Conservation (phyloP, 2,113 vertebrate species). For the Xenus cinereus region DNA sequence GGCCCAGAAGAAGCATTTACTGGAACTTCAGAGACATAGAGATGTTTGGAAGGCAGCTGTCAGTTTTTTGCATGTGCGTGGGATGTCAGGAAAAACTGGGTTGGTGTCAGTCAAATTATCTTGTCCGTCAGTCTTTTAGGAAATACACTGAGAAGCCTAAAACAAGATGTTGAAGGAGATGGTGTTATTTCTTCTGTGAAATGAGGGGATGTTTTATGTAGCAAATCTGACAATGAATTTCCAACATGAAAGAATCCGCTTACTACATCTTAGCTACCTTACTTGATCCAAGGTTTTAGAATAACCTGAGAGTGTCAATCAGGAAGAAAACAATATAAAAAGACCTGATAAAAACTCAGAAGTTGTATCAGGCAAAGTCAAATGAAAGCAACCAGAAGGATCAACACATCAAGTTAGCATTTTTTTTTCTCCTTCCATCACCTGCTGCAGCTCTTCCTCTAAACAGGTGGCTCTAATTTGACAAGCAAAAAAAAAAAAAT, state of each 20-base stretch:
- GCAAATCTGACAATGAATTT: conserved; percentile 58
- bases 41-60: conserved; percentile 1
- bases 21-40: neutral
- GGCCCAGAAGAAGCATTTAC: neutral
- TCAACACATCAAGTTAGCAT: neutral
- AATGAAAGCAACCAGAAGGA: conserved; percentile 12
- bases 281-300: conserved; percentile 61
- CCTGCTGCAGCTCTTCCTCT: neutral
- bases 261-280: conserved; percentile 42
- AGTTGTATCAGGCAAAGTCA: conserved; percentile 17
- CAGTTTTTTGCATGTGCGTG: neutral
- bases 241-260: conserved; percentile 43
- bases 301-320: conserved; percentile 31
- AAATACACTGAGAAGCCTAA: conserved; percentile 32
- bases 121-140: conserved; percentile 49
- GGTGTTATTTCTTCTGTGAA: conserved; percentile 54
- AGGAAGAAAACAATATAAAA: conserved; percentile 50
- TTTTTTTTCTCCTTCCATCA: neutral
- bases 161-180: conserved; percentile 49
- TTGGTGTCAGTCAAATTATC: conserved; percentile 56
- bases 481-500: neutral
- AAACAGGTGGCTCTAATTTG: neutral
- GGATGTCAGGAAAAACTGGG: conserved; percentile 39
- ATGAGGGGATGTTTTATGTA: conserved; percentile 53
- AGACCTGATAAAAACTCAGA: conserved; percentile 6